Evolutionary conservation across 2,113 vertebrate species (phyloP).

Genomic region (Okapia johnstoni): DNA sequence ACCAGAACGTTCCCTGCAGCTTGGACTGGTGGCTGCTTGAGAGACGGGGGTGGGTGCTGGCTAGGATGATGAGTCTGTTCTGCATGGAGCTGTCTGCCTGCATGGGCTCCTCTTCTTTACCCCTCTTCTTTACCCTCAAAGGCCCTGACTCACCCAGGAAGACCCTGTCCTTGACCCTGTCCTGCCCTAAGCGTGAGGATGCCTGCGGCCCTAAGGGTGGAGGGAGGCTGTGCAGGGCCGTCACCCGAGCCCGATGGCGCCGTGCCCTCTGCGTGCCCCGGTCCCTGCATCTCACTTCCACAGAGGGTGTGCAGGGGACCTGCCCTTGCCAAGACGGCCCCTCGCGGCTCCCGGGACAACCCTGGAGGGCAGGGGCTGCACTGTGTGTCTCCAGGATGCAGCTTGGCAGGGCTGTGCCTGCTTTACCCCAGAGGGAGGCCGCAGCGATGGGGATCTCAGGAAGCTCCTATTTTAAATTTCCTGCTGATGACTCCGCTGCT

Average conservation of each 20-base stretch:
- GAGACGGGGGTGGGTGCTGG: neutral
- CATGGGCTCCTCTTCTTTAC: neutral
- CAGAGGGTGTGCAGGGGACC: neutral
- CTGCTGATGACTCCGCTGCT: neutral
- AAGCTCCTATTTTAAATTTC: neutral
- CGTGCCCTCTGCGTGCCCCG: accelerated
- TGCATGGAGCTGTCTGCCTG: neutral
- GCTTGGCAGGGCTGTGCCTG: neutral
- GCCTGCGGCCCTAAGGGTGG: accelerated
- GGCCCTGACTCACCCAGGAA: neutral
- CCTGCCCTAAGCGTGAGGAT: neutral
- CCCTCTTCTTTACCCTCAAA: neutral
- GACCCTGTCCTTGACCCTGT: neutral
- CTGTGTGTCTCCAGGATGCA: neutral
- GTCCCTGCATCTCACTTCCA: accelerated
- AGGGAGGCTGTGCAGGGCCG: accelerated
- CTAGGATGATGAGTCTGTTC: neutral
- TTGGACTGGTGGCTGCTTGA: neutral
- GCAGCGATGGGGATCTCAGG: neutral
- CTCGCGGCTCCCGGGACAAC: accelerated
- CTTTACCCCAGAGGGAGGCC: accelerated
- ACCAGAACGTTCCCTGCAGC: neutral
- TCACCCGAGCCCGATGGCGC: accelerated
- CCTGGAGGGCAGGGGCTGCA: accelerated
- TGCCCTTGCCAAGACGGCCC: accelerated